These are phyloP conservation scores for Trichogramma evanescens DNA, from an alignment of 2,888 invertebrate genomes.

Conservation along the genomic window DNA sequence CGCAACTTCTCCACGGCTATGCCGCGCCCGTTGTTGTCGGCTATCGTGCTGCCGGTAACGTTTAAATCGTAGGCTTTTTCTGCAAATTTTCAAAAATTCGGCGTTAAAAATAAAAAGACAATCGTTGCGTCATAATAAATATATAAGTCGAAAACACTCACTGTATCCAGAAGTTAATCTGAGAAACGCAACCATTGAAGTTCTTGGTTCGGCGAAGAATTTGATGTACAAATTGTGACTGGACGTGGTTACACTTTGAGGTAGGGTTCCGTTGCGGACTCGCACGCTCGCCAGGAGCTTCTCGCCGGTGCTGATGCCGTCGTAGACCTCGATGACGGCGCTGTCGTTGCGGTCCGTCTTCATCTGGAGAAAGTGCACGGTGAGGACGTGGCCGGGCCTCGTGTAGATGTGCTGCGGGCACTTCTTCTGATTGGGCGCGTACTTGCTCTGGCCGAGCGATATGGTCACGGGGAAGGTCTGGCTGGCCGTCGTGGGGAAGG, in stretches of 20 bases:
- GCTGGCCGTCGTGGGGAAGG: conserved; percentile 71
- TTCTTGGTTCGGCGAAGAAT: conserved; percentile 67
- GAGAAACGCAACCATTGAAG: conserved; percentile 70
- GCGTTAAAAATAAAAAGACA: not conserved
- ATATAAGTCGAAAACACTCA: conserved; percentile 35
- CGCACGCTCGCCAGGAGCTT: conserved; percentile 64
- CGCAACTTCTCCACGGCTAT: conserved; percentile 86
- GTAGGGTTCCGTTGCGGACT: conserved; percentile 77
- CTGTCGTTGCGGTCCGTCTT: conserved; percentile 69
- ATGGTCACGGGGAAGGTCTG: conserved; percentile 84
- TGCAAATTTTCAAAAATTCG: conserved; percentile 25
- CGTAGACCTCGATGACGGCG: conserved; percentile 69
- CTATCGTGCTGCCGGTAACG: conserved; percentile 75
- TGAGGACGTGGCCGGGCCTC: conserved; percentile 70
- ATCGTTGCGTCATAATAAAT: not conserved
- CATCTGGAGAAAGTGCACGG: conserved; percentile 78
- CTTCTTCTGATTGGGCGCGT: conserved; percentile 61
- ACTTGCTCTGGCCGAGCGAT: conserved; percentile 72
- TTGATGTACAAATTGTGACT: conserved; percentile 72
- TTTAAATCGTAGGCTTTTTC: conserved; percentile 77
- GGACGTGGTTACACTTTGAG: conserved; percentile 80
- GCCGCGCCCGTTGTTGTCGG: conserved; percentile 91
- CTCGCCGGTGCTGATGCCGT: conserved; percentile 66
- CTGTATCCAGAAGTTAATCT: conserved; percentile 69
- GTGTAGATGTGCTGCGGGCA: conserved; percentile 78